These are phyloP conservation scores for Eulemur rufifrons DNA, from an alignment of 2,113 vertebrate genomes.

Conservation along the genomic window DNA sequence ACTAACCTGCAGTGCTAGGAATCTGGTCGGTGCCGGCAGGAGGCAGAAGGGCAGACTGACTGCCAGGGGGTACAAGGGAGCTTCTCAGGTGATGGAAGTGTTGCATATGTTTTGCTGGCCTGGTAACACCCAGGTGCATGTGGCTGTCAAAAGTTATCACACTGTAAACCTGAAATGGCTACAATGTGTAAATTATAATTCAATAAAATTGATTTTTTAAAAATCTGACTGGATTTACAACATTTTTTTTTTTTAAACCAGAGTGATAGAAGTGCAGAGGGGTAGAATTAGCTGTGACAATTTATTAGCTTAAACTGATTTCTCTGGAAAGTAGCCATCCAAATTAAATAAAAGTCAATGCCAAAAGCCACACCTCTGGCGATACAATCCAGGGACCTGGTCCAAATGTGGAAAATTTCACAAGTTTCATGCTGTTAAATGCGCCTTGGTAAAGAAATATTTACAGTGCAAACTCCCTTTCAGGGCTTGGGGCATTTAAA, in stretches of 20 bases:
- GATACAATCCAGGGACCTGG: not conserved
- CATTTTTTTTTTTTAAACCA: not conserved
- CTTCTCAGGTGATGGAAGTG: not conserved
- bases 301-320: not conserved
- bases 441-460: conserved; percentile 18
- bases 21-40: not conserved
- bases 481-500: not conserved
- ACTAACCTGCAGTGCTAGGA: not conserved
- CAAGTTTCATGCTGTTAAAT: not conserved
- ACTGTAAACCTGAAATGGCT: accelerated
- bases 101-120: not conserved
- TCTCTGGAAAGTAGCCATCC: conserved; percentile 9
- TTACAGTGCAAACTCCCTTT: not conserved
- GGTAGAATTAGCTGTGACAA: not conserved
- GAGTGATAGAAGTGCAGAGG: not conserved
- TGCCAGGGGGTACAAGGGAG: not conserved
- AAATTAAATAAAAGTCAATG: conserved; percentile 16
- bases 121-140: not conserved
- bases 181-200: not conserved
- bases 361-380: conserved; percentile 36
- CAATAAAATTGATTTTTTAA: not conserved
- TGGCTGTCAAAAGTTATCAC: not conserved
- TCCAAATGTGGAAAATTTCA: conserved; percentile 3
- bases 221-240: not conserved
- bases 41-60: not conserved